These are phyloP conservation scores for Onthophagus sagittarius DNA, from an alignment of 2,888 invertebrate genomes.

Conservation along the genomic window DNA sequence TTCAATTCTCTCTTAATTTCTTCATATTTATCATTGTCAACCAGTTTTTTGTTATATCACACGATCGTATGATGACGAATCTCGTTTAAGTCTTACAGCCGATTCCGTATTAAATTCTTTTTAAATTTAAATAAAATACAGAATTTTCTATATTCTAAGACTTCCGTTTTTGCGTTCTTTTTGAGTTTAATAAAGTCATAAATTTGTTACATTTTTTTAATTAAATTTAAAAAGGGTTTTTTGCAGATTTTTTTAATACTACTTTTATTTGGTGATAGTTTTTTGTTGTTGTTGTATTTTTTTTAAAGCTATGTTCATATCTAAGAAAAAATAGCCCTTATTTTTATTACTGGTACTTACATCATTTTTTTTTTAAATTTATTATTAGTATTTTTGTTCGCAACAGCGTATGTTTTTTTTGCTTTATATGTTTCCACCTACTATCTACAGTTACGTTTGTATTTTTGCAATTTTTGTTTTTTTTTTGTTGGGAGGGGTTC, in stretches of 20 bases:
- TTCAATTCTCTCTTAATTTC: conserved; percentile 3
- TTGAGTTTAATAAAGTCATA: too few relatives aligned
- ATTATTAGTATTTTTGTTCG: neutral
- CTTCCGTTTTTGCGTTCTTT: too few relatives aligned
- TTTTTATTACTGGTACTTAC: neutral
- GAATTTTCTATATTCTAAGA: too few relatives aligned
- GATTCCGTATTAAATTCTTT: too few relatives aligned
- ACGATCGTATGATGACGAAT: neutral
- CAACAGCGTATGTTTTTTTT: neutral
- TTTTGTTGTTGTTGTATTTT: neutral
- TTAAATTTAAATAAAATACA: too few relatives aligned
- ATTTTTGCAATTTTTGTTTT: neutral
- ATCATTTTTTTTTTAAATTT: neutral
- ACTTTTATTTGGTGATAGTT: neutral
- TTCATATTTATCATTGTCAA: neutral
- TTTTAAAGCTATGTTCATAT: neutral
- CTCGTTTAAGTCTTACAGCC: neutral
- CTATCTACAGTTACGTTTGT: neutral
- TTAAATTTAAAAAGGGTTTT: neutral
- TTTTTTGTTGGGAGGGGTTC: neutral
- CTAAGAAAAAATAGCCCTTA: neutral
- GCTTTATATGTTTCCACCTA: neutral
- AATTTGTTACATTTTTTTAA: too few relatives aligned
- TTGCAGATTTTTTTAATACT: neutral
- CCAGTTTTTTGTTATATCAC: neutral